Percentiles rank a stretch among this genome's conserved stretches.
These are phyloP conservation scores for Maniola hyperantus DNA, from an alignment of 2,888 invertebrate species.

Conservation along the genomic window DNA sequence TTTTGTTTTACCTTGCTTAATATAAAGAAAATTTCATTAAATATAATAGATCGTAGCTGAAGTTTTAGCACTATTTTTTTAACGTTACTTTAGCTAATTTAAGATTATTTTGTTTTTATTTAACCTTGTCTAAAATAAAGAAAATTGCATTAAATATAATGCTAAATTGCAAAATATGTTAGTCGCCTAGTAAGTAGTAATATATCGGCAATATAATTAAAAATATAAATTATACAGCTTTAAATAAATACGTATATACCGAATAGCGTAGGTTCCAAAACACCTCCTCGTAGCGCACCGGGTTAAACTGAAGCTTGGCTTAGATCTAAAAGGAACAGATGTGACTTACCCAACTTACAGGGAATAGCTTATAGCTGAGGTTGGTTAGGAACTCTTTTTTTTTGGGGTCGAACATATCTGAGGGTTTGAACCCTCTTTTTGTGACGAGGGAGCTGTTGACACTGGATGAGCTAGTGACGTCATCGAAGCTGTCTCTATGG, in stretches of 20 bases:
- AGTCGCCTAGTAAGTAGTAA: conserved; percentile 29
- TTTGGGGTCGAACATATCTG: conserved; percentile 91
- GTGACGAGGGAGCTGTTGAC: conserved; percentile 85
- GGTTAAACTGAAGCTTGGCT: conserved; percentile 58
- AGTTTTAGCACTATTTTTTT: too few relatives aligned
- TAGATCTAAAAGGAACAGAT: conserved; percentile 46
- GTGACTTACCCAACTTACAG: conserved; percentile 90
- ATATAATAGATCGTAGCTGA: too few relatives aligned
- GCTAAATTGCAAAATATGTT: conserved; percentile 9
- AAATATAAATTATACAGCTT: conserved; percentile 33
- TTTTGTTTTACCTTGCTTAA: too few relatives aligned
- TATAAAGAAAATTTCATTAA: too few relatives aligned
- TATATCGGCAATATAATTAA: conserved; percentile 33
- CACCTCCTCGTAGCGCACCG: conserved; percentile 57
- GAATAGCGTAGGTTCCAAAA: conserved; percentile 43
- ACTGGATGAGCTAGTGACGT: conserved; percentile 75
- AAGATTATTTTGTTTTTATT: not conserved
- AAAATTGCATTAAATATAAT: conserved; percentile 8
- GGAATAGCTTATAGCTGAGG: conserved; percentile 91
- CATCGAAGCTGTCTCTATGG: conserved; percentile 75
- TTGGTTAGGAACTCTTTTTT: conserved; percentile 91
- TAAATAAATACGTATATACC: conserved; percentile 47
- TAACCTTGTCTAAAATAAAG: not conserved
- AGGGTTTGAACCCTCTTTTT: conserved; percentile 91
- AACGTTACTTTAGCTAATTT: not conserved